phyloP scores from a whole-genome alignment of 1,140 invertebrate genomes.

The Platyura marginata region DNA sequence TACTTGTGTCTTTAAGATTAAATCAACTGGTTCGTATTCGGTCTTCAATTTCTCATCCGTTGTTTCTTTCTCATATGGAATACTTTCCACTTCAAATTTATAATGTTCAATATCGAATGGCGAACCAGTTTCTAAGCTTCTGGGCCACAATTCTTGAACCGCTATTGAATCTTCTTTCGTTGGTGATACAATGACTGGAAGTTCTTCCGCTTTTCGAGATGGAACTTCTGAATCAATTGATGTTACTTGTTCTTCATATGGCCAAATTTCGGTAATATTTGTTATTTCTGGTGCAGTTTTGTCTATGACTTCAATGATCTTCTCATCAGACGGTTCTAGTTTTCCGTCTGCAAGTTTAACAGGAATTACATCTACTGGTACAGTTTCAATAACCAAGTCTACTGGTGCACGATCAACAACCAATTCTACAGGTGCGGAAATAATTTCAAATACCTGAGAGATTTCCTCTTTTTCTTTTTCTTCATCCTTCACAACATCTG shows the following conservation, averaged over 20 bases:
- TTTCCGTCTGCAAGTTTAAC: slow-evolving; percentile 1
- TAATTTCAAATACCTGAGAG: background rate
- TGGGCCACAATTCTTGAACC: slow-evolving; percentile 17
- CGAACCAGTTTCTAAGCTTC: slow-evolving; percentile 17
- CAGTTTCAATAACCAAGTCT: slow-evolving; percentile 13
- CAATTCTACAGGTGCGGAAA: slow-evolving; percentile 13
- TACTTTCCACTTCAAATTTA: slow-evolving; percentile 4
- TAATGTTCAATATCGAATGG: slow-evolving; percentile 6
- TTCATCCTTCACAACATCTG: slow-evolving; percentile 7
- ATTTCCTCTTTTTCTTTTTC: background rate
- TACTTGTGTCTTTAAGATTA: background rate
- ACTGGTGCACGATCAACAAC: slow-evolving; percentile 19
- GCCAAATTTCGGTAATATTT: slow-evolving; percentile 22
- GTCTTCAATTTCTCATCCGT: background rate
- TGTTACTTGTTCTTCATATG: slow-evolving; percentile 15
- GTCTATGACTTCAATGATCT: slow-evolving; percentile 8
- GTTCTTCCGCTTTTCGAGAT: too few species aligned
- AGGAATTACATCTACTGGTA: slow-evolving; percentile 9
- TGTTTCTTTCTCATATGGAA: slow-evolving; percentile 5
- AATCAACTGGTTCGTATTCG: background rate
- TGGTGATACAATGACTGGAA: background rate
- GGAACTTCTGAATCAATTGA: too few species aligned
- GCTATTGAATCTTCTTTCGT: background rate
- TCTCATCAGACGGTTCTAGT: background rate
- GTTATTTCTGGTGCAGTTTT: too few species aligned